phyloP scores from a whole-genome alignment of 1,140 invertebrate species.

The Hormaphis cornu region DNA sequence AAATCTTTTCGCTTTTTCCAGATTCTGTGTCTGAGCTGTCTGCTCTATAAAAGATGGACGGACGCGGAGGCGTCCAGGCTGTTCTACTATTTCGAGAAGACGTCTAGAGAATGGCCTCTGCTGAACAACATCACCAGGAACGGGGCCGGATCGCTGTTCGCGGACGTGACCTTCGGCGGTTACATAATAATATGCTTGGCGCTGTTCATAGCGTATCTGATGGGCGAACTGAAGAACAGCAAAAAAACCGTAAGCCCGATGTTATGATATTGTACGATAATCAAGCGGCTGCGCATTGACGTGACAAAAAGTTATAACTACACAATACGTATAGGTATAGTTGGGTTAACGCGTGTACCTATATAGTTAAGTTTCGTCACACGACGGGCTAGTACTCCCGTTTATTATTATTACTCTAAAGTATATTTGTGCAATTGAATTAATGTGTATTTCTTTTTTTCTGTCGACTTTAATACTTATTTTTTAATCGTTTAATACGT shows the following conservation, averaged over 20 bases:
- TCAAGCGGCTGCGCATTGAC: too few relatives aligned
- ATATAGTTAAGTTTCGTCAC: too few relatives aligned
- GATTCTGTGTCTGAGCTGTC: conserved; percentile 56
- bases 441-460: too few relatives aligned
- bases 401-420: too few relatives aligned
- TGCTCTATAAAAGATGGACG: conserved; percentile 57
- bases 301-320: too few relatives aligned
- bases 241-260: conserved; percentile 49
- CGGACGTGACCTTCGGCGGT: conserved; percentile 52
- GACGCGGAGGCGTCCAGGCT: conserved; percentile 59
- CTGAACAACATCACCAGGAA: conserved; percentile 62
- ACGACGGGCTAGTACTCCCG: too few relatives aligned
- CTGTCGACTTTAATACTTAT: too few relatives aligned
- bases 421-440: too few relatives aligned
- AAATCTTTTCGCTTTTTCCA: conserved; percentile 43
- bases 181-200: conserved; percentile 61
- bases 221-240: conserved; percentile 52
- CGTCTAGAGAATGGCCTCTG: conserved; percentile 63
- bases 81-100: conserved; percentile 56
- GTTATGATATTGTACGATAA: background rate
- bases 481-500: too few relatives aligned
- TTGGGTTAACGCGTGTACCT: too few relatives aligned
- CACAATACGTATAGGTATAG: too few relatives aligned
- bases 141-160: conserved; percentile 50
- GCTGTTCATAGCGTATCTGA: conserved; percentile 53